Evolutionary conservation across 2,113 vertebrate species (phyloP).

Genomic region (Pampusana beccarii): DNA sequence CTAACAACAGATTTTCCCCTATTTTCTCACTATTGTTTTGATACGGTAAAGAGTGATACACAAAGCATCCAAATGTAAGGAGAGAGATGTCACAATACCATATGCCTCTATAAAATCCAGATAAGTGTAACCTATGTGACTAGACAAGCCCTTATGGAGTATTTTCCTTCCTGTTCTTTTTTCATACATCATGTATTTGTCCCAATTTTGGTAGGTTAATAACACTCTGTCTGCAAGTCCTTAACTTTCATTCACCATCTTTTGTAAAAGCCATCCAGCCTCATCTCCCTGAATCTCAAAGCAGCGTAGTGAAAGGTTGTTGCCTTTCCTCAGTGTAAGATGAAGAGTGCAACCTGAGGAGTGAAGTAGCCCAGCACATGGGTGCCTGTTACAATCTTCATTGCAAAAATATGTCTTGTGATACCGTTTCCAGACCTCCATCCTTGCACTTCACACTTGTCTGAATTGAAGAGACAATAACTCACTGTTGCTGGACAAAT

Average conservation of each 20-base stretch:
- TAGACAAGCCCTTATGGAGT: not conserved
- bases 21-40: slow-evolving; percentile 38
- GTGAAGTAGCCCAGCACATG: not conserved
- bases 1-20: not conserved
- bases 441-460: not conserved
- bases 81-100: not conserved
- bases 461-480: not conserved
- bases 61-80: not conserved
- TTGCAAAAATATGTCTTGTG: not conserved
- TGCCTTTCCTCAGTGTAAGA: not conserved
- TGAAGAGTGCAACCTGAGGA: not conserved
- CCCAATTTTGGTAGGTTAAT: not conserved
- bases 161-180: not conserved
- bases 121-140: not conserved
- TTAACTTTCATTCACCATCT: not conserved
- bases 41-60: not conserved
- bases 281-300: not conserved
- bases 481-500: not conserved
- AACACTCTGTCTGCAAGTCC: not conserved
- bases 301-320: not conserved
- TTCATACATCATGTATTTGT: not conserved
- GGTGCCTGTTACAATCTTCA: not conserved
- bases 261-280: not conserved
- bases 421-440: not conserved
- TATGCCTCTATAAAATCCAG: not conserved